A percentile compares a stretch with the other conserved stretches of the same genome.
These are phyloP conservation scores for Habropoda laboriosa DNA, from an alignment of 1,140 invertebrate genomes.

Conservation along the genomic window DNA sequence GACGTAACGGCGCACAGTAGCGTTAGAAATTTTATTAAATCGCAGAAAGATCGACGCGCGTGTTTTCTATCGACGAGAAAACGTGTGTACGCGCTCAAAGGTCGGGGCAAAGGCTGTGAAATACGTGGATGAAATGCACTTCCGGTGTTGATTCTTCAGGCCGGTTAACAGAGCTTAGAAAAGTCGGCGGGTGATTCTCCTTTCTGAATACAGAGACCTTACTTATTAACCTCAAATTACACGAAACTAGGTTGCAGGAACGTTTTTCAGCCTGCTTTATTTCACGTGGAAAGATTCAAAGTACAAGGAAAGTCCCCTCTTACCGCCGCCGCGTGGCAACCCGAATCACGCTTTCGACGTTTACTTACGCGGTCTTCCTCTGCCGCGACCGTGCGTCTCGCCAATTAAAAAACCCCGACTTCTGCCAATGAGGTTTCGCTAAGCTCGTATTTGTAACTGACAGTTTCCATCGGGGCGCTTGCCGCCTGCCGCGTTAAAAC, in stretches of 20 bases:
- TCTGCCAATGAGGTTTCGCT: constrained; percentile 28
- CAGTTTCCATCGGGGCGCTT: constrained; percentile 44
- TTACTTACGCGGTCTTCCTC: constrained; percentile 44
- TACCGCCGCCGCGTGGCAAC: neutral
- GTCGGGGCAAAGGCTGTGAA: neutral
- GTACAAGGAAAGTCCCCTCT: constrained; percentile 34
- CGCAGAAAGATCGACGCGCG: neutral
- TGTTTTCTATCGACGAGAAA: neutral
- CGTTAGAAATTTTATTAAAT: constrained; percentile 25
- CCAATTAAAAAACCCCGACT: constrained; percentile 54
- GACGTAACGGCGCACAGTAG: too few relatives aligned
- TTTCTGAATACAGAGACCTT: constrained; percentile 15
- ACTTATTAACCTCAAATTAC: constrained; percentile 52
- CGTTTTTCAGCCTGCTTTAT: constrained; percentile 25
- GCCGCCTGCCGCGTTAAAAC: constrained; percentile 52
- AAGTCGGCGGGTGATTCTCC: neutral
- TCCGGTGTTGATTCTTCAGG: constrained; percentile 13
- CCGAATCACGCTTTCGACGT: constrained; percentile 2
- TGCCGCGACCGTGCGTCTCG: constrained; percentile 31
- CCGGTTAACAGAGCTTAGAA: constrained; percentile 47
- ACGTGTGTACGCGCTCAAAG: constrained; percentile 5
- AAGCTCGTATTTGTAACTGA: constrained; percentile 38
- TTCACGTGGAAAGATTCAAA: constrained; percentile 33
- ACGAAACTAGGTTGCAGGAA: constrained; percentile 43
- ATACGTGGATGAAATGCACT: too few relatives aligned